A percentile compares a stretch with the other conserved stretches of the same genome.
phyloP scores from a whole-genome alignment of 2,113 vertebrate genomes.

The Piaya cayana region DNA sequence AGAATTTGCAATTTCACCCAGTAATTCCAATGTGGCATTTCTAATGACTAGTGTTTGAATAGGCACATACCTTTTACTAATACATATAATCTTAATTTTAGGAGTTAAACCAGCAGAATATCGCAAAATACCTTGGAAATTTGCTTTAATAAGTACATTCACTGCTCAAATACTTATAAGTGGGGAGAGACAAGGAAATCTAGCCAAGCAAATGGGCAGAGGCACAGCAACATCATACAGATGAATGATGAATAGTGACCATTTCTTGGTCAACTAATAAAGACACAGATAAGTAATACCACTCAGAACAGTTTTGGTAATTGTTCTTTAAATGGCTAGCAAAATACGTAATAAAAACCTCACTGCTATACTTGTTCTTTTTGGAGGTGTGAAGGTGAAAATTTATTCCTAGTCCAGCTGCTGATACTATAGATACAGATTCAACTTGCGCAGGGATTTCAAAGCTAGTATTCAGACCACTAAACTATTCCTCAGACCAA shows the following conservation, averaged over 20 bases:
- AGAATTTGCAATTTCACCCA: not conserved
- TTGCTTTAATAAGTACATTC: not conserved
- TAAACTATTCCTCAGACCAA: constrained; percentile 10
- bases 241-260: not conserved
- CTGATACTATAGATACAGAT: not conserved
- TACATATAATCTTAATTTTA: not conserved
- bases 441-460: not conserved
- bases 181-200: not conserved
- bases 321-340: constrained; percentile 21
- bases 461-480: constrained; percentile 26
- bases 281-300: not conserved
- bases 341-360: constrained; percentile 14
- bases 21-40: not conserved
- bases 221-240: not conserved
- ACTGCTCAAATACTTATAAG: not conserved
- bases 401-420: constrained; percentile 1
- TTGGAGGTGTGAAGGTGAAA: constrained; percentile 20
- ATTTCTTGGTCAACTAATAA: constrained; percentile 9
- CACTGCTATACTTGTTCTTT: not conserved
- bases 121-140: not conserved
- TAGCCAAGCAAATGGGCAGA: constrained; percentile 3
- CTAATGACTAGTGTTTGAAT: not conserved
- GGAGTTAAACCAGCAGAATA: not conserved
- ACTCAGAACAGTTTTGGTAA: not conserved
- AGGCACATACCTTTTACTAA: not conserved